Evolutionary conservation across 35 echinoderm and acorn worm genomes (phyloP).

Genomic region (Heliocidaris erythrogramma): DNA sequence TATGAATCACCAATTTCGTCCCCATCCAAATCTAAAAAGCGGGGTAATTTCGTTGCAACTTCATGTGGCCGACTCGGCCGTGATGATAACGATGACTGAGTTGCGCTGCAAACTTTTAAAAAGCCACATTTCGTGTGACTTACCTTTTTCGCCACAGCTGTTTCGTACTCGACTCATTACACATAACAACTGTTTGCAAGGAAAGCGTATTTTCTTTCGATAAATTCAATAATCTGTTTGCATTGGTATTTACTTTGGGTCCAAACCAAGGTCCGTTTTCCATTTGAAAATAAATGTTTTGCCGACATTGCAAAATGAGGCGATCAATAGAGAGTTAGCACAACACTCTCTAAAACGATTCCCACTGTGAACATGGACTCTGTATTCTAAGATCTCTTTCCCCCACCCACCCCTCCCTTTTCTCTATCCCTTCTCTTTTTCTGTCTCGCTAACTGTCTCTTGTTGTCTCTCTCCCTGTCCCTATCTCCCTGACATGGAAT

Average conservation of each 20-base stretch:
- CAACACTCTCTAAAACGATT: not conserved
- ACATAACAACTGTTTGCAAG: slow-evolving; percentile 10
- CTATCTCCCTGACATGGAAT: no score
- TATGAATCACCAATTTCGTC: not conserved
- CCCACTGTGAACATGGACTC: not conserved
- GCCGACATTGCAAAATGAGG: not conserved
- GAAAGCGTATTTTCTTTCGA: slow-evolving; percentile 9
- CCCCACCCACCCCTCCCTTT: not conserved
- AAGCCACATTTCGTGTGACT: not conserved
- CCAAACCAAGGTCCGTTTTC: not conserved
- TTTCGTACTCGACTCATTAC: slow-evolving; percentile 8
- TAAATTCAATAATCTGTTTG: not conserved
- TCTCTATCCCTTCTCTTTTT: not conserved
- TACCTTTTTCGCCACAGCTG: not conserved
- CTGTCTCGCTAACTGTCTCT: not conserved
- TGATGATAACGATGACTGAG: not conserved
- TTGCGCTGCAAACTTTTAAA: not conserved
- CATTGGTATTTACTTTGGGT: not conserved
- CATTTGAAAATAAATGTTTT: not conserved
- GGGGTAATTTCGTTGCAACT: not conserved
- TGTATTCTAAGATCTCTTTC: not conserved
- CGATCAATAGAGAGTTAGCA: not conserved
- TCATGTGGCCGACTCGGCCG: not conserved
- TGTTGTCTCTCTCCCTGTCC: no score
- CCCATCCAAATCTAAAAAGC: not conserved